Evolutionary conservation across 1,140 invertebrate genomes (phyloP).

Genomic region (Drosophila pachea): DNA sequence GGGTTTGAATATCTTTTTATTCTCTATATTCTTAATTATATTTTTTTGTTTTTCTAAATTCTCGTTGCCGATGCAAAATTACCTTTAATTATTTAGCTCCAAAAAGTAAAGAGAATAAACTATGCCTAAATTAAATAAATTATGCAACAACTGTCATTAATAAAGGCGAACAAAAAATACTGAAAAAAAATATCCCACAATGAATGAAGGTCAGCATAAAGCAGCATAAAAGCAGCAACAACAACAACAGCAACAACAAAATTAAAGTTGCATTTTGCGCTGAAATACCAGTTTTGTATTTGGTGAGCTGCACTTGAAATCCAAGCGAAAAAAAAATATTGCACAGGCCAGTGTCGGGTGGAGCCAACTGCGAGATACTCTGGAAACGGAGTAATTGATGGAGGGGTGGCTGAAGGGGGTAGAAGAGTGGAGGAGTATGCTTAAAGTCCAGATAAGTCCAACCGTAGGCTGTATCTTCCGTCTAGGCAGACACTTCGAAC

Average conservation of each 20-base stretch:
- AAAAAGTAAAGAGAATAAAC: conserved; percentile 49
- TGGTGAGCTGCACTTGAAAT: conserved; percentile 69
- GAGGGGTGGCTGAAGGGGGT: no score
- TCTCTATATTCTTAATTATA: conserved; percentile 7
- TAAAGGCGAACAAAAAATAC: conserved; percentile 58
- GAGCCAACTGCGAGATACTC: neutral
- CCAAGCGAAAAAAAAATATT: conserved; percentile 29
- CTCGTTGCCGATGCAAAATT: conserved; percentile 48
- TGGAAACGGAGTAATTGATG: neutral
- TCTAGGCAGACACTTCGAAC: no score
- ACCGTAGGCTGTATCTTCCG: no score
- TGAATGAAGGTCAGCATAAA: conserved; percentile 71
- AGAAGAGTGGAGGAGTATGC: no score
- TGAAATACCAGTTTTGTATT: conserved; percentile 76
- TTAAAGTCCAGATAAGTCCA: no score
- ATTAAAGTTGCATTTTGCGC: conserved; percentile 71
- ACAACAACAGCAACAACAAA: conserved; percentile 32
- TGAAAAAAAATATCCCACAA: conserved; percentile 63
- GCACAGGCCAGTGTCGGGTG: neutral
- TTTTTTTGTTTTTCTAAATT: conserved; percentile 38
- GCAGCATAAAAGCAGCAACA: conserved; percentile 67
- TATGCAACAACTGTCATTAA: conserved; percentile 76
- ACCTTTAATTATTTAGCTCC: conserved; percentile 63
- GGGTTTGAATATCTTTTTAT: neutral
- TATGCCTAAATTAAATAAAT: conserved; percentile 64